A percentile compares a stretch with the other conserved stretches of the same genome.
These are phyloP conservation scores for Chionis minor DNA, from an alignment of 2,113 vertebrate genomes.

Conservation along the genomic window DNA sequence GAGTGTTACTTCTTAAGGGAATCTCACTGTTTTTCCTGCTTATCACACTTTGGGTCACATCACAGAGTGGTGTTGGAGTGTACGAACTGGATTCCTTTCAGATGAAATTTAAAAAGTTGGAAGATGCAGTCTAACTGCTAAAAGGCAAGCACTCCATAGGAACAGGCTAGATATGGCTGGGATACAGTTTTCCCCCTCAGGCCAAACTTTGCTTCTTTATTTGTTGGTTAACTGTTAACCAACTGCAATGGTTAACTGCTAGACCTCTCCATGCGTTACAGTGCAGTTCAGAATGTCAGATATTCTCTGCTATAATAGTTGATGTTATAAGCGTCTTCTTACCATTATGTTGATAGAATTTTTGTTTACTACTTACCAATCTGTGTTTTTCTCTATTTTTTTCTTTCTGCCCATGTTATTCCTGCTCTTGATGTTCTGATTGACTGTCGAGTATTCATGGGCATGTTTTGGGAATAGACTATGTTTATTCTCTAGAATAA, in stretches of 20 bases:
- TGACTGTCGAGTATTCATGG: not conserved
- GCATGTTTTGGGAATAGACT: not conserved
- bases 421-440: not conserved
- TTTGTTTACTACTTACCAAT: not conserved
- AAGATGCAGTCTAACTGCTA: not conserved
- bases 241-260: not conserved
- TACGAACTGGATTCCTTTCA: not conserved
- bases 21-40: not conserved
- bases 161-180: not conserved
- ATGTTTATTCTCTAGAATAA: not conserved
- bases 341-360: not conserved
- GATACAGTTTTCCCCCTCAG: not conserved
- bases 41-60: not conserved
- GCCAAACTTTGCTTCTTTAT: not conserved
- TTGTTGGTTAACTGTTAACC: not conserved
- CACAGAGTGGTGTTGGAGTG: not conserved
- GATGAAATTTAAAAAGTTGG: not conserved
- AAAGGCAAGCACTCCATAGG: not conserved
- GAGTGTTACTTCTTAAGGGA: not conserved
- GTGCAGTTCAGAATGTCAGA: not conserved
- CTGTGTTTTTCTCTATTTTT: not conserved
- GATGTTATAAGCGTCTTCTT: not conserved
- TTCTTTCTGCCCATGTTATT: not conserved
- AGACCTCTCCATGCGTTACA: not conserved
- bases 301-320: not conserved